Base-by-base conservation (phyloP, 2,797 vertebrate genomes). In the Muscicapa comitata region DNA sequence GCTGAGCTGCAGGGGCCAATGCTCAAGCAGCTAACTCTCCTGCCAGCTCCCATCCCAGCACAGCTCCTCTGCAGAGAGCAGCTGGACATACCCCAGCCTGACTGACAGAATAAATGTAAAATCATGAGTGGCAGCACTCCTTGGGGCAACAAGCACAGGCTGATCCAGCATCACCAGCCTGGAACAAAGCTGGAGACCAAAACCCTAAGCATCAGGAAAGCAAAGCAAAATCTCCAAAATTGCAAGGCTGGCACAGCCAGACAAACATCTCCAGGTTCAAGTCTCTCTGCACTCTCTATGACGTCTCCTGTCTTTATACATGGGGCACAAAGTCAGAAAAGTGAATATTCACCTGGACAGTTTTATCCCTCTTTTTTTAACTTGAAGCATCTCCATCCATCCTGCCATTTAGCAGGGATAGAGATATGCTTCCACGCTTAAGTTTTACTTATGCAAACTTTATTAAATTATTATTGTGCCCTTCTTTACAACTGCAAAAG, bases 151-250 rank as follows among this genome's bases (percentile, higher is more conserved):
- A 31, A 75, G 58, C 62, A 78, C 45, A 43, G n/a, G 50, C 23
- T 11, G 1, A 29, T 9, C 7, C 11, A 63, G 19, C 1, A 1
- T 43, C 0, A 0, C 24, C 51, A 26, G 26, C 16, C 48, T 45
- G 38, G 20, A 88, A 81, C 53, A 40, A 68, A 81, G 42, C 37
- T 50, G 45, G 31, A 18, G 7, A 83, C 66, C 55, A 76, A 76
- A 73, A 86, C 20, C 65, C 42, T 23, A 10, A 86, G 40, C 21
- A 62, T 13, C 5, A 70, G 33, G 8, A 33, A 90, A 91, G 43
- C 1, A 2, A 86, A 89, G 47, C 11, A 94, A 82, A 89, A 76
- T 29, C 38, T 53, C 63, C 63, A n/a, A 78, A 71, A 63, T 1
- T 2, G 2, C 35, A 79, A 72, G 29, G 21, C 8, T 3, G 2